Percentiles rank a stretch among this genome's conserved stretches.
Evolutionary conservation across 2,113 vertebrate genomes (phyloP).

Genomic region (Pterocles gutturalis): DNA sequence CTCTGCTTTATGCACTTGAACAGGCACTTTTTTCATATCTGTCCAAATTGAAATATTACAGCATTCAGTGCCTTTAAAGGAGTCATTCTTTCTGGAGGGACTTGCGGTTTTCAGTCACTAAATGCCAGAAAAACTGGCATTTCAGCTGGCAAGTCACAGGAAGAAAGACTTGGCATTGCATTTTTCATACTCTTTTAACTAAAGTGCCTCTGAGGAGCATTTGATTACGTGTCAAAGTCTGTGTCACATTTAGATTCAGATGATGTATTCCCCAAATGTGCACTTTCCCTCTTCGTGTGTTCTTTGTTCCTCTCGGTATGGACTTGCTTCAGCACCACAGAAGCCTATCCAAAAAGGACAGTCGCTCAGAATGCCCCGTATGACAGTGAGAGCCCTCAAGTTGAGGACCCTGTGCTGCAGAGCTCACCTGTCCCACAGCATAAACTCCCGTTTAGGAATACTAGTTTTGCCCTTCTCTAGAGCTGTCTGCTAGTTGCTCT

Average conservation of each 20-base stretch:
- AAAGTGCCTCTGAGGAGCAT: not conserved
- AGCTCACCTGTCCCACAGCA: not conserved
- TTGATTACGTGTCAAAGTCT: not conserved
- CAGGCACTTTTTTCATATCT: slow-evolving; percentile 21
- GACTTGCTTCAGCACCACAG: not conserved
- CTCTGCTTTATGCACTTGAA: slow-evolving; percentile 27
- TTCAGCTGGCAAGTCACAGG: slow-evolving; percentile 40
- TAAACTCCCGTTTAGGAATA: not conserved
- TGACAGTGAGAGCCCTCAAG: not conserved
- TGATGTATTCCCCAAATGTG: not conserved
- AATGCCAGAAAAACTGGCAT: slow-evolving; percentile 45
- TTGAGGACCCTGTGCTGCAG: rapidly evolving
- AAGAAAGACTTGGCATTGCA: slow-evolving; percentile 2
- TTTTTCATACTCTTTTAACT: not conserved
- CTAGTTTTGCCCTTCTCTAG: not conserved
- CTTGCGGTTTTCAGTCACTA: slow-evolving; percentile 23
- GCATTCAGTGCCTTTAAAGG: slow-evolving; percentile 51
- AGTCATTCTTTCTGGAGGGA: slow-evolving; percentile 48
- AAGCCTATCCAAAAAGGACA: not conserved
- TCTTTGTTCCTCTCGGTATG: not conserved
- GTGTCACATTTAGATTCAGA: not conserved
- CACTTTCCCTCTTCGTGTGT: not conserved
- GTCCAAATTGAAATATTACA: slow-evolving; percentile 6
- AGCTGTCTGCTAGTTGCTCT: not conserved
- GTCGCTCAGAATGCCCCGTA: rapidly evolving